Conservation (phyloP, 2,888 invertebrate genomes). For the Lasiommata megera region DNA sequence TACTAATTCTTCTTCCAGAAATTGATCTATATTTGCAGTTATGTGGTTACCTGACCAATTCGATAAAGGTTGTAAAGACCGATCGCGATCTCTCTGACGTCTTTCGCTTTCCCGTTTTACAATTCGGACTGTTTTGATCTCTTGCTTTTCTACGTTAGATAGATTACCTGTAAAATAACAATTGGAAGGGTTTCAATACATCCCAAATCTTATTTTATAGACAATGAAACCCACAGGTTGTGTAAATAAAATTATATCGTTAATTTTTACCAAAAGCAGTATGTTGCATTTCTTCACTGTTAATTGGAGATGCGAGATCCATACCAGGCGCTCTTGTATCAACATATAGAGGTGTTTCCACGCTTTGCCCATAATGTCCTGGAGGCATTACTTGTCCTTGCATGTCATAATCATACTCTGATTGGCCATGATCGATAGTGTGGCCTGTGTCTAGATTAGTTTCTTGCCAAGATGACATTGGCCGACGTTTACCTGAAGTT, state of each 20-base stretch:
- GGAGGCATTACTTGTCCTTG: constrained; percentile 49
- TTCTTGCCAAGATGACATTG: constrained; percentile 90
- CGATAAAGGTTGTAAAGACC: constrained; percentile 76
- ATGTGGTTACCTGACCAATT: constrained; percentile 69
- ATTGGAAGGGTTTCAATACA: too few relatives aligned
- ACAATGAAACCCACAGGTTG: too few relatives aligned
- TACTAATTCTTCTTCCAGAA: constrained; percentile 71
- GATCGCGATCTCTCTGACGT: constrained; percentile 90
- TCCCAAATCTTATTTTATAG: too few relatives aligned
- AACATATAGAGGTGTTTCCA: constrained; percentile 85
- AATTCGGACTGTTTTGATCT: constrained; percentile 95
- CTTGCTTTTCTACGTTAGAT: constrained; percentile 89
- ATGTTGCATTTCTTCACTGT: constrained; percentile 67
- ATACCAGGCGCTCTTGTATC: constrained; percentile 79
- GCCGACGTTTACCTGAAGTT: constrained; percentile 36
- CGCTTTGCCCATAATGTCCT: constrained; percentile 59
- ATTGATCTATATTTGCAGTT: constrained; percentile 70
- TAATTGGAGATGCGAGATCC: constrained; percentile 63
- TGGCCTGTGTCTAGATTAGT: constrained; percentile 93
- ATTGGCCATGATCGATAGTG: constrained; percentile 86
- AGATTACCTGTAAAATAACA: constrained; percentile 82
- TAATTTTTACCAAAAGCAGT: constrained; percentile 56
- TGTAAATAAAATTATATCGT: constrained; percentile 2
- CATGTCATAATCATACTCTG: constrained; percentile 59
- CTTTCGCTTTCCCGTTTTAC: constrained; percentile 95